A percentile compares a stretch with the other conserved stretches of the same genome.
Conservation (phyloP, 1,140 invertebrate genomes). For the Drosophila azteca region DNA sequence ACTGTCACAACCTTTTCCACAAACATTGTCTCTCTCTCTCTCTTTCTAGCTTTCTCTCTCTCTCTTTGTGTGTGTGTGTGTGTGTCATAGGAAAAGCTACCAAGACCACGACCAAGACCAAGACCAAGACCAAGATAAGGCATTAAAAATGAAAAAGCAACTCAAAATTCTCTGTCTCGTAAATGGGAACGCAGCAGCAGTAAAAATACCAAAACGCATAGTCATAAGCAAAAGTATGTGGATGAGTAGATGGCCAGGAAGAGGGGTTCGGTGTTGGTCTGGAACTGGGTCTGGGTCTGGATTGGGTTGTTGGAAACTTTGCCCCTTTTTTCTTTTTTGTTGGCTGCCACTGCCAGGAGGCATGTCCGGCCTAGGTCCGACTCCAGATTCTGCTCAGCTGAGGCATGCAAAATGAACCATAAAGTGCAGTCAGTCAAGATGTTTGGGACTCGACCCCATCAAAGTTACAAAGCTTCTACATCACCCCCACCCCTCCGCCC, state of each 20-base stretch:
- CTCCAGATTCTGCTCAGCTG: conserved; percentile 23
- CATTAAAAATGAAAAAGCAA: conserved; percentile 66
- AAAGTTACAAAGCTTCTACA: not conserved
- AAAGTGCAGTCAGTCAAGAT: conserved; percentile 57
- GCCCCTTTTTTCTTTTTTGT: not conserved
- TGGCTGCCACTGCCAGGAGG: too few relatives aligned
- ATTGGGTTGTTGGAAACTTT: conserved; percentile 24
- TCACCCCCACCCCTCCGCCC: not conserved
- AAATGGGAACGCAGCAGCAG: conserved; percentile 57
- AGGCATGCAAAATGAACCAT: conserved; percentile 59
- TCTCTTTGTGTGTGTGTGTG: too few relatives aligned
- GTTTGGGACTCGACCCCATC: conserved; percentile 12
- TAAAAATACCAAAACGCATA: conserved; percentile 68
- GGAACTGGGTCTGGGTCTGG: not conserved
- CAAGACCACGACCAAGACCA: conserved; percentile 18
- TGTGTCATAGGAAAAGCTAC: not conserved
- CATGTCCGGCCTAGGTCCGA: conserved; percentile 1
- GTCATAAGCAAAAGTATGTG: conserved; percentile 14
- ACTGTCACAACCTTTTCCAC: not conserved
- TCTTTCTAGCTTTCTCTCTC: too few relatives aligned
- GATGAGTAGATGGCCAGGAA: not conserved
- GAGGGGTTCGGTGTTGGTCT: not conserved
- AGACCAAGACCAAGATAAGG: conserved; percentile 49
- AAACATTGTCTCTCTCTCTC: conserved; percentile 24
- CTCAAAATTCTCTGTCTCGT: conserved; percentile 47